Conservation (phyloP, 2,113 vertebrate species). For the Falcunculus frontatus region DNA sequence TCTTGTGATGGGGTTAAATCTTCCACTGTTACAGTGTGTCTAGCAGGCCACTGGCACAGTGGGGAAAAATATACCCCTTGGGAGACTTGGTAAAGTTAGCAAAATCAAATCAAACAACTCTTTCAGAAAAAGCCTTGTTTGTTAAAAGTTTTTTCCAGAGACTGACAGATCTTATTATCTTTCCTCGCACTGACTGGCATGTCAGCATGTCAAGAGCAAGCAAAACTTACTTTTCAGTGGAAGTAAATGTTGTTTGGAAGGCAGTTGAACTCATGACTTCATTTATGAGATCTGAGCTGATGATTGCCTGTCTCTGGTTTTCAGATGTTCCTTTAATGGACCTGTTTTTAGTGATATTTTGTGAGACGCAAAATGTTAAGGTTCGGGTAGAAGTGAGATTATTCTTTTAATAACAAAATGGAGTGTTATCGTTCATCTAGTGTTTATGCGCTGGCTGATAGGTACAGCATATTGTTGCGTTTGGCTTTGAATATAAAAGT, state of each 20-base stretch:
- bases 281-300: not conserved
- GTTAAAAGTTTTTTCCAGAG: not conserved
- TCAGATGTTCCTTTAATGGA: not conserved
- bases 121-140: not conserved
- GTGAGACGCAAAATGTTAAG: not conserved
- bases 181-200: not conserved
- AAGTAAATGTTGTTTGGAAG: not conserved
- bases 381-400: not conserved
- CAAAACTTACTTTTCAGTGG: not conserved
- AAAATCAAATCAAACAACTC: not conserved
- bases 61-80: not conserved
- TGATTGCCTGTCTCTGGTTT: not conserved
- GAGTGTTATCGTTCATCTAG: not conserved
- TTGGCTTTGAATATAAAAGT: not conserved
- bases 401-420: not conserved
- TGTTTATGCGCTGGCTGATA: not conserved
- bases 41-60: not conserved
- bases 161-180: not conserved
- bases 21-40: not conserved
- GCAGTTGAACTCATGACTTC: not conserved
- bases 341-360: not conserved
- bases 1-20: slow-evolving; percentile 15
- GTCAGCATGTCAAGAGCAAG: not conserved
- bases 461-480: not conserved
- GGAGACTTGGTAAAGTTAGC: not conserved